phyloP scores from a whole-genome alignment of 2,113 vertebrate genomes.

The Psittacula cyanocephala region DNA sequence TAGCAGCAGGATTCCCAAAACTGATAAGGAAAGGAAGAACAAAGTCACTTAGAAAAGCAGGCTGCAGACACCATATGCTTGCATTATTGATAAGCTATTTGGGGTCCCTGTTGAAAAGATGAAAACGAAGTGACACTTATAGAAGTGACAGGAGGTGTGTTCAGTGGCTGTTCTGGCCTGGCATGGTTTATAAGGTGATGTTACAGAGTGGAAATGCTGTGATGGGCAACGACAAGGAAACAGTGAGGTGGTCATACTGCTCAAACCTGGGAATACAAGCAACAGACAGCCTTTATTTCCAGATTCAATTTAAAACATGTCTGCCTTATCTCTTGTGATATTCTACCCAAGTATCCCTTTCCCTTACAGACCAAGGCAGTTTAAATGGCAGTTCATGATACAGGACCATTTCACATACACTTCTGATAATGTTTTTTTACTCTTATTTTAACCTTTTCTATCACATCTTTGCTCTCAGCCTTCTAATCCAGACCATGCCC shows the following conservation, averaged over 20 bases:
- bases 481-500: background rate
- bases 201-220: background rate
- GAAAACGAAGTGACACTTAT: background rate
- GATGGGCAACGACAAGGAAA: background rate
- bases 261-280: background rate
- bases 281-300: background rate
- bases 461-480: background rate
- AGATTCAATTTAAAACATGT: background rate
- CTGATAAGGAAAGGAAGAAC: background rate
- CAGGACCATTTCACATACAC: background rate
- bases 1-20: background rate
- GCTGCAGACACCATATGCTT: background rate
- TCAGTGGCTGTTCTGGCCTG: background rate
- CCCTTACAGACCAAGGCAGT: background rate
- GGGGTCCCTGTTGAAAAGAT: background rate
- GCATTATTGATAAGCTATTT: background rate
- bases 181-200: background rate
- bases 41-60: background rate
- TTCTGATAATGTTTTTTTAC: background rate
- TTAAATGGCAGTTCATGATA: background rate
- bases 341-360: background rate
- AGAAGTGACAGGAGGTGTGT: background rate
- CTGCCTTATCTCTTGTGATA: background rate
- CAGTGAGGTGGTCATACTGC: background rate
- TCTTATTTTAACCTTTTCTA: background rate